phyloP scores from a whole-genome alignment of 2,113 vertebrate genomes.

The Coptodon bakossiorum region DNA sequence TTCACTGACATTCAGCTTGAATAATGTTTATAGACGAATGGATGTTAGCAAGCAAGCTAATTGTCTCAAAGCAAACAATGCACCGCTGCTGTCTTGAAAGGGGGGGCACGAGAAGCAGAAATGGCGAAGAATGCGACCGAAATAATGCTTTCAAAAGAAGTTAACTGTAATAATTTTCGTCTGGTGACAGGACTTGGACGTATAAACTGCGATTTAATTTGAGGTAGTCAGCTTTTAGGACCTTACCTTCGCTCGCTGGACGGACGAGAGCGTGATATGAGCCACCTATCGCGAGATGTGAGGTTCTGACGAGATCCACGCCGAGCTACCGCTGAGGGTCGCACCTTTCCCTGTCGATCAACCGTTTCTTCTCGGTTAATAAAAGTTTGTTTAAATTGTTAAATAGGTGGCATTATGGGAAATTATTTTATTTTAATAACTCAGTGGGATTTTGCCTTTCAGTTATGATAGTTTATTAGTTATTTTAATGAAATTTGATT shows the following conservation, averaged over 20 bases:
- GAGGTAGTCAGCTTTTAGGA: constrained; percentile 69
- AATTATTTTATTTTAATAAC: background rate
- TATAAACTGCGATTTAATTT: background rate
- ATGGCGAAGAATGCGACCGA: accelerated
- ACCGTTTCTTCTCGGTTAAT: background rate
- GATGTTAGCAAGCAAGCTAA: constrained; percentile 36
- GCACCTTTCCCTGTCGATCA: background rate
- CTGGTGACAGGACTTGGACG: no score
- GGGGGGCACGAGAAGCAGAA: background rate
- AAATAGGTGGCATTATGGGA: background rate
- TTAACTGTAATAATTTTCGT: accelerated
- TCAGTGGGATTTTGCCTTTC: background rate
- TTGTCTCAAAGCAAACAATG: background rate
- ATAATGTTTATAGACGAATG: background rate
- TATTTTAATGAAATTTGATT: background rate
- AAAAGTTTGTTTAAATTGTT: background rate
- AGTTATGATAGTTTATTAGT: no score
- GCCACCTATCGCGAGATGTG: constrained; percentile 58
- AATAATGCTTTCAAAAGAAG: background rate
- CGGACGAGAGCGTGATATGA: background rate
- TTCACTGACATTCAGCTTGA: background rate
- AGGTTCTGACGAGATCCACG: background rate
- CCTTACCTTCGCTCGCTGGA: constrained; percentile 63
- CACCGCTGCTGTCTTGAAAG: background rate
- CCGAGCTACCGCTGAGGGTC: background rate